phyloP scores from a whole-genome alignment of 2,888 invertebrate genomes.

The Magallana nippona region DNA sequence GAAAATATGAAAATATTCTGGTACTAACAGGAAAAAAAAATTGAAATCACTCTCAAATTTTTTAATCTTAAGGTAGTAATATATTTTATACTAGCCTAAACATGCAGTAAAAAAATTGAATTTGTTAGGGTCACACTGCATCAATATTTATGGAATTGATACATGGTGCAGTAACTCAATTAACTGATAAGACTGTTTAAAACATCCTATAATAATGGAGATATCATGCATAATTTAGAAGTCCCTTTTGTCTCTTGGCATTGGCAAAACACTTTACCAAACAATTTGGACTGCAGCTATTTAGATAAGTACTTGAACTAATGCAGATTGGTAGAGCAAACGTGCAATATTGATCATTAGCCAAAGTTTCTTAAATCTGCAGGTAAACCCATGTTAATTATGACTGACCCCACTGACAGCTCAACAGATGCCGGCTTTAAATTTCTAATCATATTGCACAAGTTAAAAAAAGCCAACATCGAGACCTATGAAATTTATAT shows the following conservation, averaged over 20 bases:
- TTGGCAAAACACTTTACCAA: background rate
- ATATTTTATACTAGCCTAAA: no score
- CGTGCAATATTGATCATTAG: constrained; percentile 24
- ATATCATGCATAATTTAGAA: constrained; percentile 10
- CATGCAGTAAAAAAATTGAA: background rate
- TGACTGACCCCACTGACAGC: background rate
- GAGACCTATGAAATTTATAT: constrained; percentile 16
- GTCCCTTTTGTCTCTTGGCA: background rate
- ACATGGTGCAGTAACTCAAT: background rate
- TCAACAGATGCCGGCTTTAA: background rate
- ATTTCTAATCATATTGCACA: constrained; percentile 35
- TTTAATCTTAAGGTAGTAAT: no score
- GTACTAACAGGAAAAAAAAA: no score
- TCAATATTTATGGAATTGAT: background rate
- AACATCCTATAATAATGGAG: background rate
- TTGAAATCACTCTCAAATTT: background rate
- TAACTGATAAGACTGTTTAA: background rate
- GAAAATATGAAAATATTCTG: no score
- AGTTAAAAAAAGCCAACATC: constrained; percentile 26
- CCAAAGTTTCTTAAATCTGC: constrained; percentile 12
- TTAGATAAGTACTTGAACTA: background rate
- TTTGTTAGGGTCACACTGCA: background rate
- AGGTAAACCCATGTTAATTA: constrained; percentile 26
- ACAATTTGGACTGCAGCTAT: constrained; percentile 17
- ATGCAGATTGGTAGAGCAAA: constrained; percentile 5